Base-by-base conservation (phyloP, 2,113 vertebrate species). In the Anhinga anhinga region DNA sequence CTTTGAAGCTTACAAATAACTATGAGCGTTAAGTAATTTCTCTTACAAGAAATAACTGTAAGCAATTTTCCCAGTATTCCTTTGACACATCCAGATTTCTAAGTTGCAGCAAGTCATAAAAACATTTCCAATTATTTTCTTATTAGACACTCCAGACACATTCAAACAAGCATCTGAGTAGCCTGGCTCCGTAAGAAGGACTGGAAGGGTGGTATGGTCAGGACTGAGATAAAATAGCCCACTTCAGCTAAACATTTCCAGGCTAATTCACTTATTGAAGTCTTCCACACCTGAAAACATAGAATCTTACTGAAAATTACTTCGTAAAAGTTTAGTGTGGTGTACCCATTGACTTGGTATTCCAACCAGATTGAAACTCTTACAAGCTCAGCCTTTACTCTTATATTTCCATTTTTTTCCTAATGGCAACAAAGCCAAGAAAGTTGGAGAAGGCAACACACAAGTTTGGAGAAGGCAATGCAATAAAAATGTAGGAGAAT, bases 1-100 rank as follows among this genome's bases (percentile, higher is more conserved):
- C 71, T 93, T 59, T 61, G 93, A 95, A 90, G 59, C 80, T 76
- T 72, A 91, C 80, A 86, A 96, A 90, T 82, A 94, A 92, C 91
- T 73, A 29, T 36, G 63, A 89, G 61, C 53, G 82, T 72, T 80
- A 94, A 95, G 89, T 73, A 61, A 91, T 91, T 91, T 76, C 53
- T 88, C 36, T 49, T 56, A 77, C 40, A 82, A 65, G 40, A 95
- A 85, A 61, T 62, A 56, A 56, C 70, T 65, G 44, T n/a, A 65
- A 91, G 45, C 27, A 32, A 9, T n/a, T 92, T 91, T 65, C 55
- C 65, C 83, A 71, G 32, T 10, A 36, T 67, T 71, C 44, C 20
- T 78, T 45, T 4, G 1, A 62, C 63, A 22, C 3, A 3, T 65
- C 42, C 61, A 85, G 42, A 49, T 67, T 90, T 90, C 23, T 73